Evolutionary conservation across 1,140 invertebrate genomes (phyloP).

Genomic region (Agrypnia vestita): DNA sequence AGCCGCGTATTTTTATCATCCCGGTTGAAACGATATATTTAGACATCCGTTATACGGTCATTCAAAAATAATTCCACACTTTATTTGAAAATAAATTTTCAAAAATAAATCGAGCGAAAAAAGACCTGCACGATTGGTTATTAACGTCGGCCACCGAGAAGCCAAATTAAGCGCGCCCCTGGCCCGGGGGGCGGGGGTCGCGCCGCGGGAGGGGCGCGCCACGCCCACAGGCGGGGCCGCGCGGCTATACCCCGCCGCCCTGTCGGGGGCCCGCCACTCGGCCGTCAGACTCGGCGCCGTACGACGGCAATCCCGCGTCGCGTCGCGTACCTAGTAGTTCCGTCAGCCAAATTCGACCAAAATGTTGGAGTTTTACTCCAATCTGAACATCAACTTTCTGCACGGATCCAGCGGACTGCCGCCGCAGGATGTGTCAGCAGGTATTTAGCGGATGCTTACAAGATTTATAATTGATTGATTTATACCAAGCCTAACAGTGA

Average conservation of each 20-base stretch:
- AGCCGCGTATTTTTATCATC: too few relatives aligned
- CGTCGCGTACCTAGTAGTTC: neutral
- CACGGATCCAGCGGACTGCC: constrained; percentile 18
- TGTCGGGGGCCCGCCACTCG: neutral
- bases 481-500: too few relatives aligned
- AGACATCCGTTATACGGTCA: too few relatives aligned
- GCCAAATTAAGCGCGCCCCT: neutral
- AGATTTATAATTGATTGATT: too few relatives aligned
- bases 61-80: too few relatives aligned
- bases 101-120: too few relatives aligned
- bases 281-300: neutral
- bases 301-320: neutral
- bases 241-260: neutral
- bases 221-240: neutral
- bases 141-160: too few relatives aligned
- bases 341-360: neutral
- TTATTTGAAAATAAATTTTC: too few relatives aligned
- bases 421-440: constrained; percentile 7
- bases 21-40: too few relatives aligned
- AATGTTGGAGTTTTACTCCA: constrained; percentile 69
- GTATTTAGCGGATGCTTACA: too few relatives aligned
- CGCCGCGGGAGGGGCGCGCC: neutral
- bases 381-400: constrained; percentile 64
- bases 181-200: neutral
- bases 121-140: too few relatives aligned